Percentiles rank a stretch among this genome's conserved stretches.
Evolutionary conservation across 64 coral and sea anemone genomes (phyloP).

Genomic region (Orbicella faveolata): DNA sequence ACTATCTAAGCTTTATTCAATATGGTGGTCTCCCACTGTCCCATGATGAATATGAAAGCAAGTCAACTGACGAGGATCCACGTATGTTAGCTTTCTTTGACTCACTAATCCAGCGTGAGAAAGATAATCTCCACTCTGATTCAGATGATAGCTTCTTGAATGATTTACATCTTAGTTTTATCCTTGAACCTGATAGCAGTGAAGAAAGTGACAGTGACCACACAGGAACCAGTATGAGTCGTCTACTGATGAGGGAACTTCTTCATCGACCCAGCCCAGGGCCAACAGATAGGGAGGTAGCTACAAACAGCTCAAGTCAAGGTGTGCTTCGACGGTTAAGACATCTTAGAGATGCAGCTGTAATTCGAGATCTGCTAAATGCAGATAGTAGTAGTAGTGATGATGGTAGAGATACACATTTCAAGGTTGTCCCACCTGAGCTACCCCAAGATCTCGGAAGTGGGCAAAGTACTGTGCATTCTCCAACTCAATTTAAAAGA

Average conservation of each 20-base stretch:
- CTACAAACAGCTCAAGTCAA: conserved; percentile 9
- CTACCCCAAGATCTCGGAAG: neutral
- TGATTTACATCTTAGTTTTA: conserved; percentile 69
- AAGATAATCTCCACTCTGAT: conserved; percentile 58
- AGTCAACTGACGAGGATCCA: conserved; percentile 82
- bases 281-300: neutral
- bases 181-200: conserved; percentile 65
- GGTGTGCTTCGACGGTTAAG: conserved; percentile 28
- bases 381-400: conserved; percentile 21
- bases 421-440: neutral
- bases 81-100: conserved; percentile 96
- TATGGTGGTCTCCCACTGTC: conserved; percentile 75
- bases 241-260: neutral
- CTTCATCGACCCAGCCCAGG: conserved; percentile 2
- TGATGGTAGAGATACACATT: neutral
- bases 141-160: conserved; percentile 55
- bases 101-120: conserved; percentile 80
- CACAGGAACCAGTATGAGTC: conserved; percentile 31
- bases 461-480: neutral
- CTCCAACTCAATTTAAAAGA: conserved; percentile 5
- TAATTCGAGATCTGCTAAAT: conserved; percentile 26
- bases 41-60: conserved; percentile 79
- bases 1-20: conserved; percentile 73
- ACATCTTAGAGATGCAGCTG: conserved; percentile 13
- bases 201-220: conserved; percentile 68